Conservation (phyloP, 2,888 invertebrate species). For the Polydrusus pterygomalis region DNA sequence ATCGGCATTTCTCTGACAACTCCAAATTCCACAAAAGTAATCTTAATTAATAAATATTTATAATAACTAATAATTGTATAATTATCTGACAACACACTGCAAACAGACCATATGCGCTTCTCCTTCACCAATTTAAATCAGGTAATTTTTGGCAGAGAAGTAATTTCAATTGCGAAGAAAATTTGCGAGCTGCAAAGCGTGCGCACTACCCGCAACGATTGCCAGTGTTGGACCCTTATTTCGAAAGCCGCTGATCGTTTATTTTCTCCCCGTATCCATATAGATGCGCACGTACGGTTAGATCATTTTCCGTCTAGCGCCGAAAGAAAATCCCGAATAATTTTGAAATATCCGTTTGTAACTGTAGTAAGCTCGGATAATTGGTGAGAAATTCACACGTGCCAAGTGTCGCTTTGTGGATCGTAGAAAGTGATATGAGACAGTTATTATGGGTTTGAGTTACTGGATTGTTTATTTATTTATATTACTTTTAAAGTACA, state of each 20-base stretch:
- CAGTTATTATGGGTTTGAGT: conserved; percentile 39
- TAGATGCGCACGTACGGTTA: conserved; percentile 46
- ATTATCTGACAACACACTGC: conserved; percentile 42
- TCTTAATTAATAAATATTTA: conserved; percentile 31
- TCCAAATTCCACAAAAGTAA: conserved; percentile 21
- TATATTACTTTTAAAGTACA: conserved; percentile 23
- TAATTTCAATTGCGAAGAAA: conserved; percentile 49
- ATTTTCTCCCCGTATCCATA: conserved; percentile 45
- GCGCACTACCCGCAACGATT: conserved; percentile 40
- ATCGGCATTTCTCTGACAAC: neutral
- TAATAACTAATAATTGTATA: too few species aligned
- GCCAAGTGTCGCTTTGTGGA: conserved; percentile 36
- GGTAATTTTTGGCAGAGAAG: conserved; percentile 49
- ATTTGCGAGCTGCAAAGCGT: conserved; percentile 48
- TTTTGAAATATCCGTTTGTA: conserved; percentile 30
- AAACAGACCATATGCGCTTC: conserved; percentile 33
- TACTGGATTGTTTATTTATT: conserved; percentile 33
- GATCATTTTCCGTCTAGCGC: conserved; percentile 38
- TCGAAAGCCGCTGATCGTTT: conserved; percentile 38
- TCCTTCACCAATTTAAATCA: conserved; percentile 50
- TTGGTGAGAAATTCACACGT: conserved; percentile 40
- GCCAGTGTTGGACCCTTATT: conserved; percentile 32
- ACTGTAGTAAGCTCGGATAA: conserved; percentile 32
- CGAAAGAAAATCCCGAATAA: conserved; percentile 37
- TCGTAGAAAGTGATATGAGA: conserved; percentile 38